These are phyloP conservation scores for Hypotaenidia philippensis DNA, from an alignment of 2,797 vertebrate genomes.

Conservation along the genomic window DNA sequence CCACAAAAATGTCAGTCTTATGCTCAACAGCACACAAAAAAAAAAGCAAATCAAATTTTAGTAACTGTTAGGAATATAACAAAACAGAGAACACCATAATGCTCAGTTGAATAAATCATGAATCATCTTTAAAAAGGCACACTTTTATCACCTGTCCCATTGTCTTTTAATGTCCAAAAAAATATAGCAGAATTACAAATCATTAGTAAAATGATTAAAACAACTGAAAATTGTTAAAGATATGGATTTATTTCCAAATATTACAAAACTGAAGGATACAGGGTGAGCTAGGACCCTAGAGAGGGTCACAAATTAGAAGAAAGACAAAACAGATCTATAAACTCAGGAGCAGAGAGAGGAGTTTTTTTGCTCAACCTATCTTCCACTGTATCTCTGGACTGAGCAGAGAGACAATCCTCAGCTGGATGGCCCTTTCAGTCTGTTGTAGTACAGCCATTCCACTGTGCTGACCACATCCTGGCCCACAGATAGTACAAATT, in stretches of 20 bases:
- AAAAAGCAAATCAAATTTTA: not conserved
- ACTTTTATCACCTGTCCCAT: not conserved
- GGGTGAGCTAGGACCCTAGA: not conserved
- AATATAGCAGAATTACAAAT: not conserved
- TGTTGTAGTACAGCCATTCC: not conserved
- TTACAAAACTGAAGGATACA: not conserved
- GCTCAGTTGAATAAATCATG: not conserved
- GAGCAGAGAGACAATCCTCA: not conserved
- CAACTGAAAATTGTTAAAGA: not conserved
- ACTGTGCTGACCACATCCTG: not conserved
- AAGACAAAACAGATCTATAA: not conserved
- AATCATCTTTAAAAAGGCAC: not conserved
- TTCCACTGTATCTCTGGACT: not conserved
- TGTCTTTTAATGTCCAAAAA: not conserved
- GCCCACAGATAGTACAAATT: not conserved
- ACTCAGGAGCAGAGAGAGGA: not conserved
- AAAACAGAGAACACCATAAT: not conserved
- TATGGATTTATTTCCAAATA: not conserved
- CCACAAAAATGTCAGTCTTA: not conserved
- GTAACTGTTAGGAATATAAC: not conserved
- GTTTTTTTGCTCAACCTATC: not conserved
- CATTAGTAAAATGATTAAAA: not conserved
- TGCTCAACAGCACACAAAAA: not conserved
- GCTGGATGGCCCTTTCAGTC: not conserved
- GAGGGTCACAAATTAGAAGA: not conserved